Conservation (phyloP, 1,140 invertebrate species). For the Danaus plexippus region DNA sequence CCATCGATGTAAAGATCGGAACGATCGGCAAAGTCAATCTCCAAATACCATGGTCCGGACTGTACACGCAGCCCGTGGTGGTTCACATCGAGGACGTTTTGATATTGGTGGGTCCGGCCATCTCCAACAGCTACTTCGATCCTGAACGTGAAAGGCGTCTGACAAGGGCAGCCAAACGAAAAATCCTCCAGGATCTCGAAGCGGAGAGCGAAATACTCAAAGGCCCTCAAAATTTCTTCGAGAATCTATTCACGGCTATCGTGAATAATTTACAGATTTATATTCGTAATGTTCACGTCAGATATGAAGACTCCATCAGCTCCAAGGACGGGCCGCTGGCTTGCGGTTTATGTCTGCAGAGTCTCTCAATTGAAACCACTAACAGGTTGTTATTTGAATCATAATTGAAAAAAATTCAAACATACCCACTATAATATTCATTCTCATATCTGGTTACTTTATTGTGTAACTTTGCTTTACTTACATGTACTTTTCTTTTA, state of each 20-base stretch:
- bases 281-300: slow-evolving; percentile 84
- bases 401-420: too few relatives aligned
- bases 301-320: slow-evolving; percentile 84
- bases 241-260: slow-evolving; percentile 81
- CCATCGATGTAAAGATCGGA: slow-evolving; percentile 86
- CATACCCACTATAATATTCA: too few relatives aligned
- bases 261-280: slow-evolving; percentile 87
- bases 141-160: slow-evolving; percentile 82
- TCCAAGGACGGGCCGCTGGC: slow-evolving; percentile 78
- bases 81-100: slow-evolving; percentile 84
- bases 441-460: too few relatives aligned
- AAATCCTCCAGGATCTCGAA: slow-evolving; percentile 70
- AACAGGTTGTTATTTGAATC: slow-evolving; percentile 72
- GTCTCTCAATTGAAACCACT: slow-evolving; percentile 84
- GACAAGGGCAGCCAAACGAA: slow-evolving; percentile 80
- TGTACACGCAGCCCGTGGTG: slow-evolving; percentile 79
- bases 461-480: too few relatives aligned
- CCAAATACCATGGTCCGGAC: slow-evolving; percentile 83
- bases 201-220: slow-evolving; percentile 68
- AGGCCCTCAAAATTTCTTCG: slow-evolving; percentile 75
- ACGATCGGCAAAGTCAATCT: slow-evolving; percentile 82
- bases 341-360: slow-evolving; percentile 85
- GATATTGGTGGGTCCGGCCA: slow-evolving; percentile 81
- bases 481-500: too few relatives aligned
- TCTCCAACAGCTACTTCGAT: slow-evolving; percentile 79